Conservation (phyloP, 2,113 vertebrate genomes). For the Oceanodroma tethys region DNA sequence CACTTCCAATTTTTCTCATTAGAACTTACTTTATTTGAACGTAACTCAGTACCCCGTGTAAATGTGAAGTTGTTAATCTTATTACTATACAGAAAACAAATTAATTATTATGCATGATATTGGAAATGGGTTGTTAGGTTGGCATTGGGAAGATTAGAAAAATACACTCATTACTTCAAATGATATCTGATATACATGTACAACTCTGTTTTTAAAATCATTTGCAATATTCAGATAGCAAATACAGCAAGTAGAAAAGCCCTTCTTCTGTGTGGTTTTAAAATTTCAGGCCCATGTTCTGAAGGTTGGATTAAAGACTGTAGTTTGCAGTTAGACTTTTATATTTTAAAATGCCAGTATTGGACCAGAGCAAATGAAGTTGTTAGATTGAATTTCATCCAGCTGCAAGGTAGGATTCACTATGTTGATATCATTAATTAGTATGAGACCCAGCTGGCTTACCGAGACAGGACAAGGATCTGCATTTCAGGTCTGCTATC, state of each 20-base stretch:
- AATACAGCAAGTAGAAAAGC: conserved; percentile 43
- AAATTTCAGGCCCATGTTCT: background rate
- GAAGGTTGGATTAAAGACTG: conserved; percentile 11
- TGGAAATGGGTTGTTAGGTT: conserved; percentile 76
- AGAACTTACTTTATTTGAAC: conserved; percentile 81
- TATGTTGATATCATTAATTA: background rate
- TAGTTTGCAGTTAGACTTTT: background rate
- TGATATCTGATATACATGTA: conserved; percentile 72
- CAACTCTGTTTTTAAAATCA: conserved; percentile 61
- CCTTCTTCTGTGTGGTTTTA: background rate
- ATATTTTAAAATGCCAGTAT: background rate
- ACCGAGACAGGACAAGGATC: background rate
- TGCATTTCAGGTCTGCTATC: background rate
- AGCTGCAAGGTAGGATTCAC: background rate
- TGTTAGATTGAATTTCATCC: background rate
- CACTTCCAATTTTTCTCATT: conserved; percentile 78
- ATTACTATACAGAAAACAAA: conserved; percentile 82
- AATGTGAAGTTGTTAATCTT: conserved; percentile 77
- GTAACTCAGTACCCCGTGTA: conserved; percentile 77
- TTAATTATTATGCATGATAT: conserved; percentile 81
- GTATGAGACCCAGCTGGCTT: background rate
- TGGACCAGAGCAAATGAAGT: background rate
- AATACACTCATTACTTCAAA: conserved; percentile 77
- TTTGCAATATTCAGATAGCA: conserved; percentile 50
- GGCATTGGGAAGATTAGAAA: conserved; percentile 73